Conservation (phyloP, 2,113 vertebrate genomes). For the Ondatra zibethicus region DNA sequence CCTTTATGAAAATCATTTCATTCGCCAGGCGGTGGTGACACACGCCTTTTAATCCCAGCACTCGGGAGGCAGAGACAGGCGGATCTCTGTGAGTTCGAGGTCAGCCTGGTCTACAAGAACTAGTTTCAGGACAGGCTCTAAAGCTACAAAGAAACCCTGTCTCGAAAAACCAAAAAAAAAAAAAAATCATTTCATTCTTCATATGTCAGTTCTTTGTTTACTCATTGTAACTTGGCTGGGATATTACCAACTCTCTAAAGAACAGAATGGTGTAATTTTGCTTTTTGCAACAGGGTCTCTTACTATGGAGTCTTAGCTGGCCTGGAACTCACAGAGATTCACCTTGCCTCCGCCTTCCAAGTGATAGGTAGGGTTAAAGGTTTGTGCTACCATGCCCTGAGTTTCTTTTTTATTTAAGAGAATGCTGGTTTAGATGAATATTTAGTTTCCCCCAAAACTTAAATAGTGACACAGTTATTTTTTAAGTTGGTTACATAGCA, state of each 20-base stretch:
- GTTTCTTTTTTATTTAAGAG: not conserved
- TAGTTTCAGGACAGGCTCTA: too few species aligned
- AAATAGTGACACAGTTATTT: constrained; percentile 18
- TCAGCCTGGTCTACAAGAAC: too few species aligned
- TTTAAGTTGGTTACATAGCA: not conserved
- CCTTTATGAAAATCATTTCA: not conserved
- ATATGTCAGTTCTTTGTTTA: not conserved
- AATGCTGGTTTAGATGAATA: not conserved
- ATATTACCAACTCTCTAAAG: not conserved
- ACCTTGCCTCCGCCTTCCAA: not conserved
- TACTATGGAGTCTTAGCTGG: not conserved
- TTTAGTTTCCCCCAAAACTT: not conserved
- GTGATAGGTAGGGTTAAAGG: not conserved
- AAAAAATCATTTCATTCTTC: not conserved
- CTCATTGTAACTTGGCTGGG: not conserved
- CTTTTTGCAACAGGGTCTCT: not conserved
- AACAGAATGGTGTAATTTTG: not conserved
- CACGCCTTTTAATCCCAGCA: too few species aligned
- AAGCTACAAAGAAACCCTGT: too few species aligned
- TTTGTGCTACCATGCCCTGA: not conserved
- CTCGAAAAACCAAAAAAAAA: too few species aligned
- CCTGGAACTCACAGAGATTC: not conserved
- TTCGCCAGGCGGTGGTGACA: too few species aligned
- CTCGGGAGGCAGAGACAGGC: too few species aligned
- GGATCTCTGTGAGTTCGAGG: too few species aligned